A percentile compares a stretch with the other conserved stretches of the same genome.
Conservation (phyloP, 2,113 vertebrate genomes). For the Calidris pugnax region DNA sequence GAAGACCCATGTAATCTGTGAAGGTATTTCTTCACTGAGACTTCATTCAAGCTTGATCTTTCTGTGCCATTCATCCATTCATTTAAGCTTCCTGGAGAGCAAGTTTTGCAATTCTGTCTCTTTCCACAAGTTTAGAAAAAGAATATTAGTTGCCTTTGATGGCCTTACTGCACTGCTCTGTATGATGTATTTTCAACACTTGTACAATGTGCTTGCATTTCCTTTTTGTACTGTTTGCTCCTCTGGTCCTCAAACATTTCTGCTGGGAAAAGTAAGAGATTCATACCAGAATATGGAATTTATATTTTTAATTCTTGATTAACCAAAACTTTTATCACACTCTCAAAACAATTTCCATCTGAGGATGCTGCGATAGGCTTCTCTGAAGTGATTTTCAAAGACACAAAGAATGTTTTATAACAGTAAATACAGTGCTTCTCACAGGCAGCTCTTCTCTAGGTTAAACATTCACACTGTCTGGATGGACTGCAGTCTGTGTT, state of each 20-base stretch:
- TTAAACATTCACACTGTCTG: conserved; percentile 37
- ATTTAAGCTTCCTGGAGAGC: neutral
- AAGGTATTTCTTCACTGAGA: neutral
- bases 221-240: neutral
- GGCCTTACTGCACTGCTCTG: neutral
- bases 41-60: neutral
- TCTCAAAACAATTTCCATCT: neutral
- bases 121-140: neutral
- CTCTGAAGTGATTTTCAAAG: neutral
- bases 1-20: neutral
- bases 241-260: neutral
- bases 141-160: neutral
- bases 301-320: conserved; percentile 4
- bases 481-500: conserved; percentile 31
- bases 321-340: neutral
- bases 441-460: conserved; percentile 31
- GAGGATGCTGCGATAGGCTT: neutral
- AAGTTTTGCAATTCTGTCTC: neutral
- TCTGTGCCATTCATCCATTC: neutral
- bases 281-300: neutral
- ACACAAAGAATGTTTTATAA: conserved; percentile 6
- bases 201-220: neutral
- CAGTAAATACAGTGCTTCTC: conserved; percentile 25
- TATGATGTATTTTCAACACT: neutral
- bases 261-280: neutral